phyloP scores from a whole-genome alignment of 2,113 vertebrate genomes.

The Dunckerocampus dactyliophorus region DNA sequence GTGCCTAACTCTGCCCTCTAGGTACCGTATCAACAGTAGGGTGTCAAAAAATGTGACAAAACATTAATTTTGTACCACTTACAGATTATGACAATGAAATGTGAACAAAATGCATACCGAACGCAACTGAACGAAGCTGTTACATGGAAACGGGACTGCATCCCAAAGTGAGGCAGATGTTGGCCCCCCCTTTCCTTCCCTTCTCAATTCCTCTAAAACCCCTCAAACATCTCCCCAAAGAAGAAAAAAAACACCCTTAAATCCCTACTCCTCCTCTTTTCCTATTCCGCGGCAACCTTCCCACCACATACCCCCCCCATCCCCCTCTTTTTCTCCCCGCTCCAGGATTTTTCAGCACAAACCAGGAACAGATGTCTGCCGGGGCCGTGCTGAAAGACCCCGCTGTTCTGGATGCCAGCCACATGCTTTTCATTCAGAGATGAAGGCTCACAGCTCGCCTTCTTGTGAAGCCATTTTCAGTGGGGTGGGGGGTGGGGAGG shows the following conservation, averaged over 20 bases:
- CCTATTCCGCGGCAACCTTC: slow-evolving; percentile 34
- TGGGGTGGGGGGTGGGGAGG: slow-evolving; percentile 6
- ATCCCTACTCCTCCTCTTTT: slow-evolving; percentile 34
- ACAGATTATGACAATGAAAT: slow-evolving; percentile 16
- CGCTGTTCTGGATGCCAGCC: slow-evolving; percentile 81
- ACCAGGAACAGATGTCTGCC: slow-evolving; percentile 79
- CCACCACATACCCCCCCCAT: slow-evolving; percentile 49
- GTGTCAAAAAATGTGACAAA: background rate
- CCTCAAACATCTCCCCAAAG: slow-evolving; percentile 51
- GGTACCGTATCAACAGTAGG: background rate
- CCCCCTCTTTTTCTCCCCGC: slow-evolving; percentile 30
- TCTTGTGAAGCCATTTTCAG: slow-evolving; percentile 74
- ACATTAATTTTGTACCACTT: background rate
- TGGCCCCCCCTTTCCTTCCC: slow-evolving; percentile 27
- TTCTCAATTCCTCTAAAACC: slow-evolving; percentile 53
- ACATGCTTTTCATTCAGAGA: slow-evolving; percentile 83
- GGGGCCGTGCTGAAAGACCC: slow-evolving; percentile 78
- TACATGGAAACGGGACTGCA: background rate
- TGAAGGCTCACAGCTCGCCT: slow-evolving; percentile 76
- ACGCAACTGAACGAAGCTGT: background rate
- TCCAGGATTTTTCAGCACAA: slow-evolving; percentile 75
- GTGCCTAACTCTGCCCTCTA: no score
- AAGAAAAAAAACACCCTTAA: slow-evolving; percentile 38
- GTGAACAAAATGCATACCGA: background rate
- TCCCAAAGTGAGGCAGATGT: slow-evolving; percentile 24